Evolutionary conservation across 2,113 vertebrate species (phyloP).

Genomic region (Cygnus atratus): DNA sequence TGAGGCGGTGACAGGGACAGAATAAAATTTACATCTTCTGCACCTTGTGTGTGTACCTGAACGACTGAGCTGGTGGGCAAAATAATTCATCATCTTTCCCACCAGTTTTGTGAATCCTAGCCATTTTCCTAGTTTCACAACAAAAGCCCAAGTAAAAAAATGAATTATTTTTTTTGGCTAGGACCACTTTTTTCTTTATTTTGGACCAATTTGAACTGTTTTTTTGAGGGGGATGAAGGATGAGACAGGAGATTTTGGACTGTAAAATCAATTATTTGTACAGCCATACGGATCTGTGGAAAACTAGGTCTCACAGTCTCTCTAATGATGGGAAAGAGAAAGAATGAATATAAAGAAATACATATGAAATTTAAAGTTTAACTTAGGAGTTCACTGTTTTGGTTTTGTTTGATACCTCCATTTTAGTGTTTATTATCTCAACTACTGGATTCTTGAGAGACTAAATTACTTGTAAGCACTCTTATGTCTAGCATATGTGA

Average conservation of each 20-base stretch:
- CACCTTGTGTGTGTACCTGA: rapidly evolving
- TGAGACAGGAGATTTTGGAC: constrained; percentile 53
- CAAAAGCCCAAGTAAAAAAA: constrained; percentile 9
- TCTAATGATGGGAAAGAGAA: constrained; percentile 58
- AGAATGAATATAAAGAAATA: constrained; percentile 26
- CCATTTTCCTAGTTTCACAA: neutral
- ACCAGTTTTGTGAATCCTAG: neutral
- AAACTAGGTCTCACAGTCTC: constrained; percentile 41
- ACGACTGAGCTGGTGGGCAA: neutral
- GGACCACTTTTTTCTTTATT: constrained; percentile 47
- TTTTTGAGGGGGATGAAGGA: constrained; percentile 28
- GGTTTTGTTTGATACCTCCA: constrained; percentile 34
- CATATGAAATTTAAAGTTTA: constrained; percentile 40
- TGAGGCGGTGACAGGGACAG: rapidly evolving
- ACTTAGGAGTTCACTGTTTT: constrained; percentile 34
- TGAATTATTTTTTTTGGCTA: constrained; percentile 24
- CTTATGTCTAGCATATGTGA: constrained; percentile 34
- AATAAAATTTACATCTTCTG: neutral
- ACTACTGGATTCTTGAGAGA: constrained; percentile 21
- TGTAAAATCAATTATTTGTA: constrained; percentile 71
- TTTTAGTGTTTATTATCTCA: constrained; percentile 66
- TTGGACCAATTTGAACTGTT: constrained; percentile 22
- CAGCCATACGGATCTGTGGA: constrained; percentile 42
- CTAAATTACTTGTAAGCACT: constrained; percentile 9
- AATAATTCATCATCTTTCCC: neutral